These are phyloP conservation scores for Mesocentrotus franciscanus DNA, from an alignment of 53 echinoderm and acorn worm species.

Conservation along the genomic window DNA sequence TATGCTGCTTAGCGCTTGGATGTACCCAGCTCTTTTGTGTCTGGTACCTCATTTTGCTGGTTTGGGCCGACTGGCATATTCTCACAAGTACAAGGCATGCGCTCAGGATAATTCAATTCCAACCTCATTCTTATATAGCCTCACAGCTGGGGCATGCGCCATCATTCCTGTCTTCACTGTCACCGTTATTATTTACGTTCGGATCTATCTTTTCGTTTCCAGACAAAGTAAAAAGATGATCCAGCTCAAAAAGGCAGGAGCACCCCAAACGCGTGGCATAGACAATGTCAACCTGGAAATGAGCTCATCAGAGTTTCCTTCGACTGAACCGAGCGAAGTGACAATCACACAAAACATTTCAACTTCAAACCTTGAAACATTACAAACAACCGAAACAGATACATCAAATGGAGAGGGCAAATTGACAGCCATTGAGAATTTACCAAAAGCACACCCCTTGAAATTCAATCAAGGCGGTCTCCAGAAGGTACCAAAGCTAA, in stretches of 20 bases:
- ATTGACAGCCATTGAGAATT: not conserved
- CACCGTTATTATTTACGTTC: conserved; percentile 71
- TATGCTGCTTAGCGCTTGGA: conserved; percentile 69
- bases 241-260: not conserved
- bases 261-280: conserved; percentile 1
- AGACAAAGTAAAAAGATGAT: conserved; percentile 71
- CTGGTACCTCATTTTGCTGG: conserved; percentile 72
- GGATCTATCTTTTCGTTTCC: conserved; percentile 70
- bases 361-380: not conserved
- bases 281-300: not conserved
- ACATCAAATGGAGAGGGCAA: not conserved
- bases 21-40: conserved; percentile 67
- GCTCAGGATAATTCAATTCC: conserved; percentile 67
- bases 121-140: conserved; percentile 61
- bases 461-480: not conserved
- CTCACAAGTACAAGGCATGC: conserved; percentile 74
- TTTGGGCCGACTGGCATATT: conserved; percentile 79
- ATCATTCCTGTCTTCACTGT: conserved; percentile 68
- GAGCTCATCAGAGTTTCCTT: not conserved
- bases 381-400: not conserved
- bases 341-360: not conserved
- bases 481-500: not conserved
- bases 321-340: not conserved
- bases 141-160: conserved; percentile 59
- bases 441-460: not conserved